Evolutionary conservation across 2,888 invertebrate genomes (phyloP).

Genomic region (Tiliacea citrago): DNA sequence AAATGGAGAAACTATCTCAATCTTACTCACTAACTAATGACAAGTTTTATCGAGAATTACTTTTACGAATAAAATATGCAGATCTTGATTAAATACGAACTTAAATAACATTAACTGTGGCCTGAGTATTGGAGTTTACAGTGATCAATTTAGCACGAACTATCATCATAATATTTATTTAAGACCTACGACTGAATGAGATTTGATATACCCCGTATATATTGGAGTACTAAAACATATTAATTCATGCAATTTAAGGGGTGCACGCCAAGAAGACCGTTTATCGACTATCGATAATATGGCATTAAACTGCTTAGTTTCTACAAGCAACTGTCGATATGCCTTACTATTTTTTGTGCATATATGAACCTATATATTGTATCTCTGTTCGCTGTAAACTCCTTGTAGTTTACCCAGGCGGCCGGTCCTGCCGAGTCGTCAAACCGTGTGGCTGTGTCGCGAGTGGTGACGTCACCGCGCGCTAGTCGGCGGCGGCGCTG

Average conservation of each 20-base stretch:
- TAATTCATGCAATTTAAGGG: background rate
- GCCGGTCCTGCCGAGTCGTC: constrained; percentile 39
- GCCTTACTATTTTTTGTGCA: constrained; percentile 30
- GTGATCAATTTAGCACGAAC: constrained; percentile 29
- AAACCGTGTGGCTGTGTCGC: constrained; percentile 44
- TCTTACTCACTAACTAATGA: constrained; percentile 63
- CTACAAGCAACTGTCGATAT: background rate
- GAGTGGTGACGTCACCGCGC: constrained; percentile 63
- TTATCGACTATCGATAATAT: constrained; percentile 9
- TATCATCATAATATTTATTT: background rate
- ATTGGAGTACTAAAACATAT: background rate
- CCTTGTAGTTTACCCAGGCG: background rate
- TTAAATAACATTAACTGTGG: constrained; percentile 43
- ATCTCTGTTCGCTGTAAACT: constrained; percentile 16
- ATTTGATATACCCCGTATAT: constrained; percentile 3
- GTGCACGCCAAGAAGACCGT: constrained; percentile 9
- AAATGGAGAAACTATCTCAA: constrained; percentile 45
- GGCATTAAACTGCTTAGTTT: background rate
- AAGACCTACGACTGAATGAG: constrained; percentile 6
- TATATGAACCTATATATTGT: constrained; percentile 9
- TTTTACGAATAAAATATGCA: constrained; percentile 59
- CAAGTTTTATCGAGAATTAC: constrained; percentile 59
- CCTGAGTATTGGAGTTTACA: constrained; percentile 38
- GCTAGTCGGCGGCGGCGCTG: constrained; percentile 51
- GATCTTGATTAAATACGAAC: constrained; percentile 60